Evolutionary conservation across 2,797 vertebrate species (phyloP).

Genomic region (Echeneis naucrates): DNA sequence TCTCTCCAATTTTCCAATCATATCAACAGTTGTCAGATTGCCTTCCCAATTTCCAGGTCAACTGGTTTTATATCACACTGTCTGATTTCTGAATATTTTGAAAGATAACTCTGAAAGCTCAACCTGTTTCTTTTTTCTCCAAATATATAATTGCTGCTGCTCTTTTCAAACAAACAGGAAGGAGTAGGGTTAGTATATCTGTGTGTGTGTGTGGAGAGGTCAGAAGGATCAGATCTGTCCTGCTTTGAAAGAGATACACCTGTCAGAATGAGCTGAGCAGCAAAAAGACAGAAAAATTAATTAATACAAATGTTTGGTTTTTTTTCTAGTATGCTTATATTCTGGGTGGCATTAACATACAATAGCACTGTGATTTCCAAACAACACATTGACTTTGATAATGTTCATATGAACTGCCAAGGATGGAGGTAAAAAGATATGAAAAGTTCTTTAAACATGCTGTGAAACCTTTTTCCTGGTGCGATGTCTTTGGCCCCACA

Average conservation of each 20-base stretch:
- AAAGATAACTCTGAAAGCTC: background rate
- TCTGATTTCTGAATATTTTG: too few relatives aligned
- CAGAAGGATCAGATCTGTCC: background rate
- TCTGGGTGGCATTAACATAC: background rate
- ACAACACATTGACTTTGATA: background rate
- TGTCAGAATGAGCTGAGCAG: too few relatives aligned
- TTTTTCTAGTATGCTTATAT: too few relatives aligned
- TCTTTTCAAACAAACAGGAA: background rate
- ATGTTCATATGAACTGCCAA: background rate
- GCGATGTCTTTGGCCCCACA: slow-evolving; percentile 27
- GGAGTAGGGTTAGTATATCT: background rate
- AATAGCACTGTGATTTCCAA: background rate
- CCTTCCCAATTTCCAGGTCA: background rate
- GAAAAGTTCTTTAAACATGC: background rate
- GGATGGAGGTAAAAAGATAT: background rate
- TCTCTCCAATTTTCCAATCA: background rate
- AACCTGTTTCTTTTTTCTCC: background rate
- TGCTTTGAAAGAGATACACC: too few relatives aligned
- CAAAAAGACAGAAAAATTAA: too few relatives aligned
- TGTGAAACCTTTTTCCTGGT: slow-evolving; percentile 1
- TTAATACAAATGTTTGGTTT: too few relatives aligned
- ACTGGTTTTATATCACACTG: background rate
- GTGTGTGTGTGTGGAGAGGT: background rate
- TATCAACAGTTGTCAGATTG: background rate
- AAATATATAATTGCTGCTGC: background rate